Conservation (phyloP, 2,113 vertebrate genomes). For the Cervus canadensis region DNA sequence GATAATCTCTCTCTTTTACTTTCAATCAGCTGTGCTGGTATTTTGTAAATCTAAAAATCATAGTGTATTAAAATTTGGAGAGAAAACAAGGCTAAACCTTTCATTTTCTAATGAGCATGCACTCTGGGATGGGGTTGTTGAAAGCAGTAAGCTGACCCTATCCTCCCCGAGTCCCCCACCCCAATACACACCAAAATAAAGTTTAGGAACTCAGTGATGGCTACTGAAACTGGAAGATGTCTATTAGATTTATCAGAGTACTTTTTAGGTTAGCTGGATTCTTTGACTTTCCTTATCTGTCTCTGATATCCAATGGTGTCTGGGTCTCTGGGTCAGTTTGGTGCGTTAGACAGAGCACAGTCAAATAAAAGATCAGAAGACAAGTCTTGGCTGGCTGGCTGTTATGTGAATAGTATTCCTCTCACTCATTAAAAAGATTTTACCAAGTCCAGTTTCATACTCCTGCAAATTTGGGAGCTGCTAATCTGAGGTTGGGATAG, state of each 20-base stretch:
- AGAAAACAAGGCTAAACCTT: background rate
- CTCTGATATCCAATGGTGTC: background rate
- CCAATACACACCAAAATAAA: background rate
- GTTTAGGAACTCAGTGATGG: background rate
- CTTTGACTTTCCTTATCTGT: background rate
- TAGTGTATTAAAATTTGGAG: background rate
- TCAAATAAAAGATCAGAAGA: background rate
- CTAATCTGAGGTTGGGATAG: background rate
- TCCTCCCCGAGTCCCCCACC: background rate
- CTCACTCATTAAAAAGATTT: background rate
- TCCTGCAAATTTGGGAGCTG: background rate
- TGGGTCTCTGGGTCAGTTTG: background rate
- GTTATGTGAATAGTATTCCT: background rate
- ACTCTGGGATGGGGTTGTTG: background rate
- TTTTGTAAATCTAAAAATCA: background rate
- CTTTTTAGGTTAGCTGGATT: background rate
- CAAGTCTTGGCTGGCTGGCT: background rate
- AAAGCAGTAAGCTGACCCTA: background rate
- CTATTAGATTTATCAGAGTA: background rate
- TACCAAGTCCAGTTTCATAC: background rate
- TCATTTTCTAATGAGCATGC: background rate
- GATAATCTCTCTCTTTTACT: background rate
- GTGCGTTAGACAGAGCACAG: background rate
- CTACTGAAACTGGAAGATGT: background rate
- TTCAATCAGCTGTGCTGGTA: background rate